Conservation (phyloP, 2,888 invertebrate species). For the Bellardia bayeri region DNA sequence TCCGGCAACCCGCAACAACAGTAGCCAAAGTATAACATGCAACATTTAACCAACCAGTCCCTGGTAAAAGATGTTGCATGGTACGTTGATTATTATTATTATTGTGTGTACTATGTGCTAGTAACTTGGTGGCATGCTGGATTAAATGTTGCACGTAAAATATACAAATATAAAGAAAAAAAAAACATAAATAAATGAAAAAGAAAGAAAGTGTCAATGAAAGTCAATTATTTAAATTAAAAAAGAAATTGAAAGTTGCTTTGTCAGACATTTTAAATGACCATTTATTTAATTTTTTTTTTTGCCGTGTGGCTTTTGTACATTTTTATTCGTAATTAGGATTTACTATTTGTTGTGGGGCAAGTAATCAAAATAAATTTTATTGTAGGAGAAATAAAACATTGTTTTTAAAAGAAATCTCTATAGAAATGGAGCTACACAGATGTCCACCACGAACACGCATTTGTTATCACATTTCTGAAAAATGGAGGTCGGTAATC, state of each 20-base stretch:
- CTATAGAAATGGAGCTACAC: too few relatives aligned
- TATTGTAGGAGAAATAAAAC: neutral
- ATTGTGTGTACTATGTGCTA: too few relatives aligned
- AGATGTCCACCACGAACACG: too few relatives aligned
- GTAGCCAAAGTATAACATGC: constrained; percentile 68
- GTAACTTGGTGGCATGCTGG: constrained; percentile 20
- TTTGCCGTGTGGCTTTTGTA: neutral
- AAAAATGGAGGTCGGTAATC: too few relatives aligned
- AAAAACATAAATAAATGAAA: neutral
- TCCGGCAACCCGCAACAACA: constrained; percentile 50
- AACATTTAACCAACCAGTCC: constrained; percentile 58
- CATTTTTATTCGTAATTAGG: constrained; percentile 18
- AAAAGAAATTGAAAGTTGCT: constrained; percentile 69
- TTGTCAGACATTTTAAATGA: constrained; percentile 29
- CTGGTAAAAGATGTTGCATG: constrained; percentile 27
- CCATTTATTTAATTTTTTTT: constrained; percentile 15
- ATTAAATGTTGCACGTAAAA: constrained; percentile 40
- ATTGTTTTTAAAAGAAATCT: neutral
- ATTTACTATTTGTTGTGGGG: constrained; percentile 28
- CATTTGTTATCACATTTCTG: too few relatives aligned
- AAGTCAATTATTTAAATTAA: constrained; percentile 71
- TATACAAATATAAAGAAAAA: constrained; percentile 39
- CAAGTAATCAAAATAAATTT: neutral
- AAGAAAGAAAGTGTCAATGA: constrained; percentile 68
- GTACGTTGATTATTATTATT: constrained; percentile 27